Evolutionary conservation across 2,888 invertebrate genomes (phyloP).

Genomic region (Ochropacha duplaris): DNA sequence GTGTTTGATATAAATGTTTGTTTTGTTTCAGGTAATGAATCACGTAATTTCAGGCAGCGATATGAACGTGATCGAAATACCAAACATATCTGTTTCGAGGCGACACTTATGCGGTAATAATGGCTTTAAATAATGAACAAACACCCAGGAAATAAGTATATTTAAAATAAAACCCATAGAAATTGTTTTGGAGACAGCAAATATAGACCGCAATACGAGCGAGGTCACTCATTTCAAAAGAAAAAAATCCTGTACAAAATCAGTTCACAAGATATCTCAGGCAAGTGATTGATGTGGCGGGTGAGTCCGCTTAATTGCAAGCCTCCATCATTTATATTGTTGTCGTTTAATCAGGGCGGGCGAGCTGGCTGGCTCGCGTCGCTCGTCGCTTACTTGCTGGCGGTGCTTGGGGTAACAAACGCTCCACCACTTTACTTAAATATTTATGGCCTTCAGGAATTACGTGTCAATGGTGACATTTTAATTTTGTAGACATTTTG

Average conservation of each 20-base stretch:
- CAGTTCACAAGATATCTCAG: constrained; percentile 47
- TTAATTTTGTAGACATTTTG: too few relatives aligned
- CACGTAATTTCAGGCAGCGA: background rate
- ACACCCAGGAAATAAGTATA: too few relatives aligned
- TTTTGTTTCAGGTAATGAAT: background rate
- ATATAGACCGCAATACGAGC: background rate
- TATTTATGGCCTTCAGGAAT: background rate
- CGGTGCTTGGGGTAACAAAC: background rate
- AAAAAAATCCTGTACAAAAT: constrained; percentile 52
- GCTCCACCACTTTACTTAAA: background rate
- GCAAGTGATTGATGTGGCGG: constrained; percentile 59
- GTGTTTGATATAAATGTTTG: background rate
- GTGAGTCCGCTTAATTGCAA: constrained; percentile 56
- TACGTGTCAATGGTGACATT: background rate
- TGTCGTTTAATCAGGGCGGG: constrained; percentile 61
- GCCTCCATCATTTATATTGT: constrained; percentile 67
- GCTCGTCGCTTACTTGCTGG: background rate
- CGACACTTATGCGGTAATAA: too few relatives aligned
- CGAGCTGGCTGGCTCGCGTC: background rate
- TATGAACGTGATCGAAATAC: too few relatives aligned
- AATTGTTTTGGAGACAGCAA: background rate
- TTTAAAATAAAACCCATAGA: background rate
- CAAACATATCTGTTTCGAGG: too few relatives aligned
- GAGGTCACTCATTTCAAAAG: background rate
- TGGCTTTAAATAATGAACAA: too few relatives aligned